Percentiles rank a stretch among this genome's conserved stretches.
Conservation (phyloP, 2,113 vertebrate species). For the Chauna torquata region DNA sequence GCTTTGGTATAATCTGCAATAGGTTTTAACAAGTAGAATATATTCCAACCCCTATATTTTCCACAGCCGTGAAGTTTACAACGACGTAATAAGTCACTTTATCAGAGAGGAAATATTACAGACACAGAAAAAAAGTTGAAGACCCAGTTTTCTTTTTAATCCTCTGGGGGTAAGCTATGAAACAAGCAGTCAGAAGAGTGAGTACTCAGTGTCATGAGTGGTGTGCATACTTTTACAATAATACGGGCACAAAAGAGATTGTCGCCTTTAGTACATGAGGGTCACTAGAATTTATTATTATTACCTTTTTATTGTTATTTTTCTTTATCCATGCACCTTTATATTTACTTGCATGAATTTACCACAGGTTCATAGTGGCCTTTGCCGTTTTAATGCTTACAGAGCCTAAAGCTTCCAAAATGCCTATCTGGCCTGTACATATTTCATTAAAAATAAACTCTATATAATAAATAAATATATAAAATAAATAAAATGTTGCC, state of each 20-base stretch:
- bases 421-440: conserved; percentile 90
- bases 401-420: conserved; percentile 88
- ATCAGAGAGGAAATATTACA: conserved; percentile 80
- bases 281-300: conserved; percentile 75
- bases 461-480: conserved; percentile 94
- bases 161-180: conserved; percentile 81
- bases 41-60: conserved; percentile 73
- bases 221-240: conserved; percentile 83
- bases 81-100: conserved; percentile 65
- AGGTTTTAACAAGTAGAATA: conserved; percentile 72
- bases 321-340: conserved; percentile 77
- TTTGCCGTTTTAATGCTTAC: conserved; percentile 82
- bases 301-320: conserved; percentile 43
- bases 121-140: conserved; percentile 80
- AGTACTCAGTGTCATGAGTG: conserved; percentile 79
- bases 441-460: conserved; percentile 93
- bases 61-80: conserved; percentile 70
- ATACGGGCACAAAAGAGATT: conserved; percentile 84
- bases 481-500: conserved; percentile 92
- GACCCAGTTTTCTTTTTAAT: conserved; percentile 85
- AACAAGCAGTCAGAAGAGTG: conserved; percentile 84
- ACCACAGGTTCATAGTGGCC: conserved; percentile 83
- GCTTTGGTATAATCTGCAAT: conserved; percentile 77
- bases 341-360: conserved; percentile 82
- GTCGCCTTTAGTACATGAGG: conserved; percentile 81